A percentile compares a stretch with the other conserved stretches of the same genome.
Conservation (phyloP, 2,113 vertebrate species). For the Ramphastos sulfuratus region DNA sequence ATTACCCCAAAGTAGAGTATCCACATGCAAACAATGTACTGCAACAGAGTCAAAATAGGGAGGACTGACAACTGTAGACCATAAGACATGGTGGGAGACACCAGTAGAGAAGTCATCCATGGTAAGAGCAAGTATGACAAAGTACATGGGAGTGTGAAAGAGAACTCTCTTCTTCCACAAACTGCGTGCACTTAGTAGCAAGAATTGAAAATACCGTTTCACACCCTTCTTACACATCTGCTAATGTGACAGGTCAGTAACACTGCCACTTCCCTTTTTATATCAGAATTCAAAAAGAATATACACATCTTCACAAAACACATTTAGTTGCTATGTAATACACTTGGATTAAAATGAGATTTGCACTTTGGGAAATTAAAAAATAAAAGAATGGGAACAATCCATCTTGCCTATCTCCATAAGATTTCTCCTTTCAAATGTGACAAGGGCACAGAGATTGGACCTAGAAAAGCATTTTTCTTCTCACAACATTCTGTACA, state of each 20-base stretch:
- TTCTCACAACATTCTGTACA: background rate
- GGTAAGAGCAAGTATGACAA: background rate
- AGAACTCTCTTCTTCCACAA: background rate
- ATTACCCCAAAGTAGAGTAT: background rate
- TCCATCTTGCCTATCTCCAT: background rate
- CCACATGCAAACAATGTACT: background rate
- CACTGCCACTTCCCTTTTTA: background rate
- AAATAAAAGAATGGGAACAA: background rate
- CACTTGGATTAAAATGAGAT: background rate
- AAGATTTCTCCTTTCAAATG: background rate
- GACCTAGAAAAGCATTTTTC: background rate
- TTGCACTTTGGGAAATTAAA: background rate
- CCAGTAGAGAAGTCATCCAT: background rate
- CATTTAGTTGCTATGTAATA: background rate
- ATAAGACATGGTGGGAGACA: background rate
- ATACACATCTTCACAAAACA: conserved; percentile 12
- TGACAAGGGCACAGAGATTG: background rate
- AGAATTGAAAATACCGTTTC: background rate
- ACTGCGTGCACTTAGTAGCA: background rate
- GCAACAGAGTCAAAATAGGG: background rate
- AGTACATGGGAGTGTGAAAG: background rate
- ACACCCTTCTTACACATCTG: background rate
- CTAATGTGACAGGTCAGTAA: background rate
- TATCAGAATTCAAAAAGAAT: background rate
- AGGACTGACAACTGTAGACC: background rate